phyloP scores from a whole-genome alignment of 2,113 vertebrate genomes.

The Pseudonaja textilis region DNA sequence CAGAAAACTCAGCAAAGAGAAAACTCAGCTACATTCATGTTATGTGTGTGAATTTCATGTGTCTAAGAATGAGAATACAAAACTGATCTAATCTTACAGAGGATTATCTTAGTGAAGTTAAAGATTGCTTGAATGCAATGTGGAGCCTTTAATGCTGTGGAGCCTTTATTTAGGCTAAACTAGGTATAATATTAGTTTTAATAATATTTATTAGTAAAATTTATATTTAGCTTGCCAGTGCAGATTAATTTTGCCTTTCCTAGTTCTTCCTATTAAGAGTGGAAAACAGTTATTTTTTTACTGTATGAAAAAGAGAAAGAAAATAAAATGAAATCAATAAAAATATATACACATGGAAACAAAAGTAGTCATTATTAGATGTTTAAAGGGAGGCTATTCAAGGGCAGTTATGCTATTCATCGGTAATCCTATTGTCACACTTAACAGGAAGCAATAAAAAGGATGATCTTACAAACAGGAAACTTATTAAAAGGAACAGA shows the following conservation, averaged over 20 bases:
- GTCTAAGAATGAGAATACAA: not conserved
- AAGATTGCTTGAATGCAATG: not conserved
- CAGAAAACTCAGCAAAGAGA: not conserved
- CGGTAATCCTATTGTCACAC: not conserved
- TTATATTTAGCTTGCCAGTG: not conserved
- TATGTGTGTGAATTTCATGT: not conserved
- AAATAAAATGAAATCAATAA: not conserved
- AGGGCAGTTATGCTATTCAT: not conserved
- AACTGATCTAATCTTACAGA: not conserved
- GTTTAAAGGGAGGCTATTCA: not conserved
- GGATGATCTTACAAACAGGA: not conserved
- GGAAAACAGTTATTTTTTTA: not conserved
- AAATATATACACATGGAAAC: not conserved
- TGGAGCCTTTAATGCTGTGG: too few species aligned
- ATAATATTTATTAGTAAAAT: not conserved
- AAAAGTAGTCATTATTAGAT: not conserved
- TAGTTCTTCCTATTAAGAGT: not conserved
- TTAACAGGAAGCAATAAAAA: conserved; percentile 1
- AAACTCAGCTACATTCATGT: not conserved
- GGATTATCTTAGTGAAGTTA: not conserved
- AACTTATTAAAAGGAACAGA: not conserved
- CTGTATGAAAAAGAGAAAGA: not conserved
- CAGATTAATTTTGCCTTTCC: not conserved
- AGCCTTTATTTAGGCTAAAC: not conserved
- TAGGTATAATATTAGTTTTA: not conserved